phyloP scores from a whole-genome alignment of 2,113 vertebrate genomes.

The Cryptomyrus ogoouensis region DNA sequence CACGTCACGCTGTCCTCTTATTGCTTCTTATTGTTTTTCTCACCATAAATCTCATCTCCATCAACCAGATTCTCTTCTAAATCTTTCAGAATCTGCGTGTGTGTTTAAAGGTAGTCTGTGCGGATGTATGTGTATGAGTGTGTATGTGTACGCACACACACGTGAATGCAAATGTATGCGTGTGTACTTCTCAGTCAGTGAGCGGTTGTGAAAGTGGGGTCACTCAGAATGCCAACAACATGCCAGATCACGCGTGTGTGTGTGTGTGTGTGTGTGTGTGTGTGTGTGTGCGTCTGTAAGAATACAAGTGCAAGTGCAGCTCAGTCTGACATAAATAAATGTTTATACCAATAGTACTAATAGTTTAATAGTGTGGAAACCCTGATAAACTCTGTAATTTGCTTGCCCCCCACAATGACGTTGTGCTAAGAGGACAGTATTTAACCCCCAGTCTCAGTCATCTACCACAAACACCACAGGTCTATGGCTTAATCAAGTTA shows the following conservation, averaged over 20 bases:
- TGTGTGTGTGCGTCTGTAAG: not conserved
- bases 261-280: not conserved
- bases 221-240: not conserved
- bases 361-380: too few species aligned
- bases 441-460: too few species aligned
- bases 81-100: not conserved
- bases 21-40: not conserved
- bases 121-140: not conserved
- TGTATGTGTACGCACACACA: not conserved
- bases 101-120: not conserved
- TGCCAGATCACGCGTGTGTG: not conserved
- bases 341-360: not conserved
- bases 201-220: not conserved
- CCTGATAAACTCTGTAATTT: too few species aligned
- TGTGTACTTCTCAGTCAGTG: not conserved
- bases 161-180: not conserved
- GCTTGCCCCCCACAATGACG: too few species aligned
- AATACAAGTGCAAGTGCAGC: not conserved
- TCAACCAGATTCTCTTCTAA: not conserved
- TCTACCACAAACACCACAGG: too few species aligned
- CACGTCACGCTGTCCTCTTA: not conserved
- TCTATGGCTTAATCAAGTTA: too few species aligned
- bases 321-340: not conserved
- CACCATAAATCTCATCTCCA: not conserved
- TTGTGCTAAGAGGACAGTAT: too few species aligned